Evolutionary conservation across 2,113 vertebrate species (phyloP).

Genomic region (Scopus umbretta): DNA sequence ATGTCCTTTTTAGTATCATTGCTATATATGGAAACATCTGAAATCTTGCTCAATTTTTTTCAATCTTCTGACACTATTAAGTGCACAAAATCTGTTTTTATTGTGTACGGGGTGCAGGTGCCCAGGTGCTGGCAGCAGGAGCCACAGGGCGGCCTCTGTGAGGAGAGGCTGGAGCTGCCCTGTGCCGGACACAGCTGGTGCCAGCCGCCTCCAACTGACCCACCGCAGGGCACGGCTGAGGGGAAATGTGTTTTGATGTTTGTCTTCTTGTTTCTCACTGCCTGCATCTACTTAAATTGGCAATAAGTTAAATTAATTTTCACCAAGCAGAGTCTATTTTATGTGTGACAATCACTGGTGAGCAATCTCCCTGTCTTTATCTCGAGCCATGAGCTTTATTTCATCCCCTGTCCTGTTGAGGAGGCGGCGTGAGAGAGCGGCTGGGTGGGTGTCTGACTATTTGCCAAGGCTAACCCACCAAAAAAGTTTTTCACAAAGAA

Average conservation of each 20-base stretch:
- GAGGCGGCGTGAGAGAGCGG: not conserved
- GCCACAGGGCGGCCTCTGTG: not conserved
- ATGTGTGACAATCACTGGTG: not conserved
- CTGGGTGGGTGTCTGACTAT: not conserved
- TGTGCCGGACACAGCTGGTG: accelerated
- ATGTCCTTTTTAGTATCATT: not conserved
- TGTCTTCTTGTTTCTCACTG: not conserved
- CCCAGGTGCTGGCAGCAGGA: accelerated
- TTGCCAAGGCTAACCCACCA: not conserved
- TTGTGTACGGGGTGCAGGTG: accelerated
- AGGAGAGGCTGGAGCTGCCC: not conserved
- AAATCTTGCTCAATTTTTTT: not conserved
- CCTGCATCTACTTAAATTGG: not conserved
- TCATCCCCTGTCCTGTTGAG: not conserved
- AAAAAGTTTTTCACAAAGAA: not conserved
- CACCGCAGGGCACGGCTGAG: accelerated
- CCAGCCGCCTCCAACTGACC: accelerated
- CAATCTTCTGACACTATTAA: not conserved
- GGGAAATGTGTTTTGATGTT: not conserved
- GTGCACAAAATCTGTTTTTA: not conserved
- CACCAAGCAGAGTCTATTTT: not conserved
- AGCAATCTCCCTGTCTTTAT: not conserved
- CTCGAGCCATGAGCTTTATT: accelerated
- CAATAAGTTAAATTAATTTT: not conserved
- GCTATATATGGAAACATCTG: not conserved